These are phyloP conservation scores for Hipparchia semele DNA, from an alignment of 2,888 invertebrate genomes.

Conservation along the genomic window DNA sequence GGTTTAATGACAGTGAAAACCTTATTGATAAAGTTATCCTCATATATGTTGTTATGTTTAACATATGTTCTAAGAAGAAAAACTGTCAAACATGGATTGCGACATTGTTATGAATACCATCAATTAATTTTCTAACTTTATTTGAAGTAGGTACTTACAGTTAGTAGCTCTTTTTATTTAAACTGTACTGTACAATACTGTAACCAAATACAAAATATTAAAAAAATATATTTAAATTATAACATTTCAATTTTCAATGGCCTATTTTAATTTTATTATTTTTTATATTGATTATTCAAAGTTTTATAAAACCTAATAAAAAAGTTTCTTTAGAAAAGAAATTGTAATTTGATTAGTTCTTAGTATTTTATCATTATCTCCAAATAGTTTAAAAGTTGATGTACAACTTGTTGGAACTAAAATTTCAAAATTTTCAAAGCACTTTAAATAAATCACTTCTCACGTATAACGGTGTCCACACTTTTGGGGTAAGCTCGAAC, in stretches of 20 bases:
- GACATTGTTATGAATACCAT: neutral
- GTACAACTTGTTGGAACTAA: neutral
- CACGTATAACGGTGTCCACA: conserved; percentile 15
- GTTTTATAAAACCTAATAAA: neutral
- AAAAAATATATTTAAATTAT: too few species aligned
- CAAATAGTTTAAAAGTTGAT: neutral
- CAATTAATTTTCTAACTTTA: neutral
- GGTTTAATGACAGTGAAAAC: too few species aligned
- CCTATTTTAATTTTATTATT: neutral
- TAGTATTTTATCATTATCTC: neutral
- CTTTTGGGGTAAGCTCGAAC: conserved; percentile 10
- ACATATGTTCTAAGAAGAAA: neutral
- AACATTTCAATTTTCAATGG: too few species aligned
- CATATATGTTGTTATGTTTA: too few species aligned
- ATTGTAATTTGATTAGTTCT: neutral
- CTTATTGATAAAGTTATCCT: too few species aligned
- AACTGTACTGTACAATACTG: too few species aligned
- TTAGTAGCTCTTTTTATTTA: too few species aligned
- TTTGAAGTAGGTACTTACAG: neutral
- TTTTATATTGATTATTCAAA: neutral
- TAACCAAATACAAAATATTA: too few species aligned
- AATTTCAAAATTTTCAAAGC: neutral
- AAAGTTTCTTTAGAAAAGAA: too few species aligned
- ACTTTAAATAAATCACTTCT: conserved; percentile 16
- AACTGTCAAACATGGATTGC: neutral